A percentile compares a stretch with the other conserved stretches of the same genome.
phyloP scores from a whole-genome alignment of 30 jellyfish, hydroid and myxozoan genomes.

The Hydractinia echinata region DNA sequence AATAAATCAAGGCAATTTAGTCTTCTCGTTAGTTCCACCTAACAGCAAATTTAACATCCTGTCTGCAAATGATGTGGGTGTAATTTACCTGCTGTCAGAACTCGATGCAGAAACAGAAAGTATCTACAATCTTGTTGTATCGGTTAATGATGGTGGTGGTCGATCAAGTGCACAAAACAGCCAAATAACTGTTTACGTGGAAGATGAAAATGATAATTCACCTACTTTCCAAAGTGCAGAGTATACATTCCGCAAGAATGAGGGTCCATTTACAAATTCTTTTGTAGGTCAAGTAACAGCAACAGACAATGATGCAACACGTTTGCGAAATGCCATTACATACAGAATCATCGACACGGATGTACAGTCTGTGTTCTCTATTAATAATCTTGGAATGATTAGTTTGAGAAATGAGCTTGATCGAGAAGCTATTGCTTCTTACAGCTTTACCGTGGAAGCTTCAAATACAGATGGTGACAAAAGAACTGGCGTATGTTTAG shows the following conservation, averaged over 20 bases:
- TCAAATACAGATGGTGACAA: constrained; percentile 21
- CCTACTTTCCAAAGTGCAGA: constrained; percentile 49
- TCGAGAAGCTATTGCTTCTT: constrained; percentile 44
- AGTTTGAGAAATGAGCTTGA: constrained; percentile 38
- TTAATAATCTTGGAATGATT: constrained; percentile 45
- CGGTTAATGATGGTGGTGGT: constrained; percentile 55
- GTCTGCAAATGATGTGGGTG: constrained; percentile 43
- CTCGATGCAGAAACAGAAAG: constrained; percentile 58
- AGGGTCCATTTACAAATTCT: constrained; percentile 46
- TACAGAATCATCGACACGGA: constrained; percentile 55
- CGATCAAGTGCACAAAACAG: constrained; percentile 20
- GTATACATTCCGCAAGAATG: constrained; percentile 42
- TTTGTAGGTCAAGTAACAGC: constrained; percentile 43
- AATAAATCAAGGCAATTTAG: constrained; percentile 10
- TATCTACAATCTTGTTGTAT: constrained; percentile 24
- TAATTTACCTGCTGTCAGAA: constrained; percentile 21
- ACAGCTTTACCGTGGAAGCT: constrained; percentile 37
- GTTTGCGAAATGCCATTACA: constrained; percentile 29
- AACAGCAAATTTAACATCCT: constrained; percentile 16
- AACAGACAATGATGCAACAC: constrained; percentile 51
- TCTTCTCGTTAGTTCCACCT: constrained; percentile 22
- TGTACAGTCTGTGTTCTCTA: constrained; percentile 18
- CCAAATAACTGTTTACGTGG: constrained; percentile 39
- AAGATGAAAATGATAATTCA: constrained; percentile 77
- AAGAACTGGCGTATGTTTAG: constrained; percentile 23